Evolutionary conservation across 2,888 invertebrate species (phyloP), one percentile per base, ranked within the genome.

Genomic region (Heliconius charithonia): DNA sequence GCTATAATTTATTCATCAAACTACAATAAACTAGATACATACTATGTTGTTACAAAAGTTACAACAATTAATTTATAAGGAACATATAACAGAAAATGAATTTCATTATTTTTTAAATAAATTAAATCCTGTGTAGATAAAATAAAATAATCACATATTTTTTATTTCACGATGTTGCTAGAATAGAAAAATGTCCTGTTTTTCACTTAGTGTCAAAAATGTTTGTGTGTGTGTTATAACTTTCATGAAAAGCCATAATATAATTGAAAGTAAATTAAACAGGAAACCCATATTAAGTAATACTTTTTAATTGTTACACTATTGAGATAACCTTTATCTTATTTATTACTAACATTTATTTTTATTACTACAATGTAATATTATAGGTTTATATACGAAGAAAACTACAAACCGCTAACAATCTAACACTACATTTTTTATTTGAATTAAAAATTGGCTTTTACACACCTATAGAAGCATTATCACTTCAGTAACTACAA

Each of bases 161-260:
- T 59, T 59, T 59, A 59, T 59, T n/a, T 9, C n/a, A n/a, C n/a
- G n/a, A 59, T 59, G 9, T 22, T 59, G 9, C 59, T 59, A 59
- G 16, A 59, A 59, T 7, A n/a, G n/a, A n/a, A 22, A 19, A 1
- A 59, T n/a, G 9, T 59, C 59, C 9, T n/a, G n/a, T n/a, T 59
- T n/a, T 59, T 59, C 59, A 59, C 59, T 59, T n/a, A 59, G 59
- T 59, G n/a, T 59, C 59, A 59, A n/a, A n/a, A 41, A 41, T 41
- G 4, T 32, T 0, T 37, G 32, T 37, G 32, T 32, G 32, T 41
- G 41, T 41, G 2, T 41, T n/a, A n/a, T n/a, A n/a, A n/a, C n/a
- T n/a, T n/a, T n/a, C n/a, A n/a, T n/a, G 51, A 19, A 2, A 51
- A 19, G 51, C 19, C 51, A 19, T 51, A 19, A 51, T 7, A 51